Percentiles rank a stretch among this genome's conserved stretches.
These are phyloP conservation scores for Fregata magnificens DNA, from an alignment of 2,113 vertebrate species.

Conservation along the genomic window DNA sequence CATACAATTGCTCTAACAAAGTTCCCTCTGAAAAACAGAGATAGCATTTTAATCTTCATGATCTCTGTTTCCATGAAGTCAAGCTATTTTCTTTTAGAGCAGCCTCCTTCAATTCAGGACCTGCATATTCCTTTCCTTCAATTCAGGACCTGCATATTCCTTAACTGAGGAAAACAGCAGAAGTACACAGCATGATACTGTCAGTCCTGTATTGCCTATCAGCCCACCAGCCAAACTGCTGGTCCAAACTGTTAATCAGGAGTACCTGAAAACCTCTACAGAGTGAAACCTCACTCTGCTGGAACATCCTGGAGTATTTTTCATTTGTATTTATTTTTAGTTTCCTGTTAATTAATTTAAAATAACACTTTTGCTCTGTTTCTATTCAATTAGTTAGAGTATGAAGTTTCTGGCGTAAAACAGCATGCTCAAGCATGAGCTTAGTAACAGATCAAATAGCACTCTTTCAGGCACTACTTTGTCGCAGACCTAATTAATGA, in stretches of 20 bases:
- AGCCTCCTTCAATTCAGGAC: neutral
- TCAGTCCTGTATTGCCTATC: fast-evolving
- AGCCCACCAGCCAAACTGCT: neutral
- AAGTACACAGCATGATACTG: neutral
- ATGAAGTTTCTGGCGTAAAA: neutral
- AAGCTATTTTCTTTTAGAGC: neutral
- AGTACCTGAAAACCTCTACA: neutral
- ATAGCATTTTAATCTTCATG: neutral
- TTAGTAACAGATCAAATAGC: neutral
- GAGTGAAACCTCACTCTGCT: neutral
- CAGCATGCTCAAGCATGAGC: neutral
- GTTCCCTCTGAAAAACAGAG: neutral
- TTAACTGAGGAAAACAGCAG: neutral
- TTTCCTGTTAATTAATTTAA: neutral
- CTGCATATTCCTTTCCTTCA: neutral
- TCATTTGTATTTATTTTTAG: neutral
- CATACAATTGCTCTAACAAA: neutral
- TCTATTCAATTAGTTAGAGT: neutral
- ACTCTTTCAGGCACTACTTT: neutral
- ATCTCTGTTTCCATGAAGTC: neutral
- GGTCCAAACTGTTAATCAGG: neutral
- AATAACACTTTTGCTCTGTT: neutral
- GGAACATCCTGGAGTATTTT: neutral
- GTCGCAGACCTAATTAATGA: neutral
- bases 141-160: neutral